These are phyloP conservation scores for Athetis lepigone DNA, from an alignment of 2,888 invertebrate species.

Conservation along the genomic window DNA sequence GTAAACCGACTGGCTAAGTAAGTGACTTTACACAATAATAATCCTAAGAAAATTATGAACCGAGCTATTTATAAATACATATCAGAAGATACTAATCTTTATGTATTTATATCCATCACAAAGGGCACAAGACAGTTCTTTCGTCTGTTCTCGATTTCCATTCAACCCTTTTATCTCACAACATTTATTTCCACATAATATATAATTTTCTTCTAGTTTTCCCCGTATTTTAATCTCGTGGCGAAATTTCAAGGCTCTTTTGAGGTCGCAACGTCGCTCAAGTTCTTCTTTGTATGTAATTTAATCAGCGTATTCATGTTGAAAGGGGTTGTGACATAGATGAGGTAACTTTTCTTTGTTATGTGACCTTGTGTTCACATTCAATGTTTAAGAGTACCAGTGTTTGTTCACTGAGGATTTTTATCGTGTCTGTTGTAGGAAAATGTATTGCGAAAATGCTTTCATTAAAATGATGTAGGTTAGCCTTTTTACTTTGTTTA, in stretches of 20 bases:
- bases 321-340: slow-evolving; percentile 61
- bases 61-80: background rate
- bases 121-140: background rate
- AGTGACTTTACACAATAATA: too few species aligned
- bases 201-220: slow-evolving; percentile 37
- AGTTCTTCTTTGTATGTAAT: slow-evolving; percentile 59
- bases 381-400: slow-evolving; percentile 46
- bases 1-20: too few species aligned
- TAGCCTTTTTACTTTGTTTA: slow-evolving; percentile 6
- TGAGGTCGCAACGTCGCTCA: slow-evolving; percentile 56
- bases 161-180: background rate
- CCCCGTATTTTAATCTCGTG: slow-evolving; percentile 50
- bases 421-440: slow-evolving; percentile 34
- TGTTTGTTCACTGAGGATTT: slow-evolving; percentile 46
- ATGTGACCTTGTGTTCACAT: slow-evolving; percentile 55
- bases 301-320: slow-evolving; percentile 63
- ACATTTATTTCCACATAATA: slow-evolving; percentile 15
- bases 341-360: slow-evolving; percentile 58
- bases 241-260: slow-evolving; percentile 53
- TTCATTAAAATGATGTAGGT: slow-evolving; percentile 40
- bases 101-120: background rate
- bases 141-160: background rate
- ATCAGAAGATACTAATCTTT: background rate
- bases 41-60: background rate
- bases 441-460: slow-evolving; percentile 9